These are phyloP conservation scores for Lerista edwardsae DNA, from an alignment of 2,797 vertebrate genomes.

Conservation along the genomic window DNA sequence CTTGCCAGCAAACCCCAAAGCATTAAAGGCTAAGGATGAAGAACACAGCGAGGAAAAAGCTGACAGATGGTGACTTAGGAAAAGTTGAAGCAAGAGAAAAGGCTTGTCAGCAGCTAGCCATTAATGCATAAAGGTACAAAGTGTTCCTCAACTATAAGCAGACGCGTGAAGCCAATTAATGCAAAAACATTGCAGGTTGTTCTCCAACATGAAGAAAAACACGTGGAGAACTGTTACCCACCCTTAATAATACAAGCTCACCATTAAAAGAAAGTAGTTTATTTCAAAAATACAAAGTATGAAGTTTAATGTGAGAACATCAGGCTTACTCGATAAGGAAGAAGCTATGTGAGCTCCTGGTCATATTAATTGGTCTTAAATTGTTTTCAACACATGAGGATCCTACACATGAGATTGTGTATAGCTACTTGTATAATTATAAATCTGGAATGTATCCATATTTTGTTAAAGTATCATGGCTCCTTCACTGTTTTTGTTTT, in stretches of 20 bases:
- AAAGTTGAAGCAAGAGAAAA: constrained; percentile 59
- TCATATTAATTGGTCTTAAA: neutral
- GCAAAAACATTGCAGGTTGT: neutral
- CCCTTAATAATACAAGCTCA: constrained; percentile 2
- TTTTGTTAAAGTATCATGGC: neutral
- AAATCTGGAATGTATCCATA: neutral
- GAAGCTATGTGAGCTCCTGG: neutral
- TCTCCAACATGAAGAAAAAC: neutral
- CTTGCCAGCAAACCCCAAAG: constrained; percentile 61
- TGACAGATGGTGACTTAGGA: constrained; percentile 65
- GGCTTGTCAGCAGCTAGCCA: constrained; percentile 51
- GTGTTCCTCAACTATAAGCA: neutral
- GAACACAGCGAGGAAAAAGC: constrained; percentile 39
- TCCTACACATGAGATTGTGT: neutral
- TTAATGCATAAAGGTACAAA: constrained; percentile 42
- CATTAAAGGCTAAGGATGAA: constrained; percentile 39
- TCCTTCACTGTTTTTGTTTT: neutral
- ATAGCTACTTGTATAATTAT: neutral
- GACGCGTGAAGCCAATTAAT: constrained; percentile 12
- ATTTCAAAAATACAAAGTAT: neutral
- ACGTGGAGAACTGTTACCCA: neutral
- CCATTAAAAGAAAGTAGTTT: neutral
- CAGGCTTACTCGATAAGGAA: neutral
- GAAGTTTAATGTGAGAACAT: neutral
- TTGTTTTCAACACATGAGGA: too few species aligned